phyloP scores from a whole-genome alignment of 1,140 invertebrate species.

The Hestina assimilis region DNA sequence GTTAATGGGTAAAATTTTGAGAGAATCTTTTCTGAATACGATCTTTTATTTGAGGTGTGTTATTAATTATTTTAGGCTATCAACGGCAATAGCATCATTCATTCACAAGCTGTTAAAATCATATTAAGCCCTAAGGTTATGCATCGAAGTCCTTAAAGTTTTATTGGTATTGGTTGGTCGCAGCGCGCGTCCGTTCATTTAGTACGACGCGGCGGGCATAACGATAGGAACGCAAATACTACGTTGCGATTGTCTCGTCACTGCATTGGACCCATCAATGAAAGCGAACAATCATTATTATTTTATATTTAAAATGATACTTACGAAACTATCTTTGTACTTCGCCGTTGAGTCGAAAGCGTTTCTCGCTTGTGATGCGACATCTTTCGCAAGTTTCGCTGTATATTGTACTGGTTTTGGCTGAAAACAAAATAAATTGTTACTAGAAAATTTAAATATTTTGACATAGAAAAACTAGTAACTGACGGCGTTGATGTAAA shows the following conservation, averaged over 20 bases:
- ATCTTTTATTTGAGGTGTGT: too few species aligned
- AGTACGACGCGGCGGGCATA: slow-evolving; percentile 71
- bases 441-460: too few species aligned
- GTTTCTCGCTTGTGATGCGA: slow-evolving; percentile 48
- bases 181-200: slow-evolving; percentile 73
- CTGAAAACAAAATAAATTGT: slow-evolving; percentile 43
- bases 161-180: slow-evolving; percentile 65
- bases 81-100: slow-evolving; percentile 17
- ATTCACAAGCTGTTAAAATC: slow-evolving; percentile 63
- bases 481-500: too few species aligned
- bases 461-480: too few species aligned
- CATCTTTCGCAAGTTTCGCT: slow-evolving; percentile 40
- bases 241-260: slow-evolving; percentile 54
- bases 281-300: slow-evolving; percentile 50
- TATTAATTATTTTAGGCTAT: background rate
- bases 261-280: slow-evolving; percentile 50
- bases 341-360: slow-evolving; percentile 36
- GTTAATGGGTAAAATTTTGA: slow-evolving; percentile 50
- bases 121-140: slow-evolving; percentile 53
- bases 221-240: slow-evolving; percentile 62
- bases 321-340: slow-evolving; percentile 66
- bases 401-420: slow-evolving; percentile 42
- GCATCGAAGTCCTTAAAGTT: slow-evolving; percentile 55
- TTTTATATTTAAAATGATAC: slow-evolving; percentile 37
- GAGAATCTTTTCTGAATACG: slow-evolving; percentile 25